These are phyloP conservation scores for Aphis gossypii DNA, from an alignment of 1,140 invertebrate genomes.

Conservation along the genomic window DNA sequence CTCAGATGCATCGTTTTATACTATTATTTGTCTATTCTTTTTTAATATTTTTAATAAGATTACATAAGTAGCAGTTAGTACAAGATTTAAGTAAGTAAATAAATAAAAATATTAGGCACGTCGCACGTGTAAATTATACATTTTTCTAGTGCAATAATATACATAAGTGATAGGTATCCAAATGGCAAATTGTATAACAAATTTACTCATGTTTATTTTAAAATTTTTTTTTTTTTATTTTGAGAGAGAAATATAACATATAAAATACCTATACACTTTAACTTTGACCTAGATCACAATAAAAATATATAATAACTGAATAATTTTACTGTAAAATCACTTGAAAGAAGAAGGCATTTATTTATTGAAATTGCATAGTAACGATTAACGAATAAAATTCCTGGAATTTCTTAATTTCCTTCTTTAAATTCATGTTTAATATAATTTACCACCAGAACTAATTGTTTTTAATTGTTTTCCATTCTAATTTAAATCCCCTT, in stretches of 20 bases:
- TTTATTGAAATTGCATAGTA: not conserved
- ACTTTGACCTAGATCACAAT: not conserved
- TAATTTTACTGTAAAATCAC: not conserved
- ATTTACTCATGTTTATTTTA: too few species aligned
- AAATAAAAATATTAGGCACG: not conserved
- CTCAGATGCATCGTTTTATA: not conserved
- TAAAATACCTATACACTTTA: not conserved
- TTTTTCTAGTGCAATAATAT: too few species aligned
- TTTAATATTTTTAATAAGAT: not conserved
- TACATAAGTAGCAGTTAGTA: too few species aligned
- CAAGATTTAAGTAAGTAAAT: not conserved
- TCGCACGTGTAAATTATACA: not conserved
- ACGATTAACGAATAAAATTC: too few species aligned
- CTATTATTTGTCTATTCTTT: not conserved
- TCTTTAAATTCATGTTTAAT: not conserved
- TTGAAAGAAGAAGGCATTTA: not conserved
- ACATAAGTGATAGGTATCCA: too few species aligned
- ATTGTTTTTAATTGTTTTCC: not conserved
- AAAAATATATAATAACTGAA: not conserved
- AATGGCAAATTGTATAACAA: too few species aligned
- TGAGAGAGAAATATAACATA: too few species aligned
- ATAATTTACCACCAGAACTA: not conserved
- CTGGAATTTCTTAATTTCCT: not conserved
- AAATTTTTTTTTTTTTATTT: too few species aligned
- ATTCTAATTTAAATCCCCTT: not conserved